Base-by-base conservation (phyloP, 1,140 invertebrate genomes). In the Phymorhynchus buccinoides region DNA sequence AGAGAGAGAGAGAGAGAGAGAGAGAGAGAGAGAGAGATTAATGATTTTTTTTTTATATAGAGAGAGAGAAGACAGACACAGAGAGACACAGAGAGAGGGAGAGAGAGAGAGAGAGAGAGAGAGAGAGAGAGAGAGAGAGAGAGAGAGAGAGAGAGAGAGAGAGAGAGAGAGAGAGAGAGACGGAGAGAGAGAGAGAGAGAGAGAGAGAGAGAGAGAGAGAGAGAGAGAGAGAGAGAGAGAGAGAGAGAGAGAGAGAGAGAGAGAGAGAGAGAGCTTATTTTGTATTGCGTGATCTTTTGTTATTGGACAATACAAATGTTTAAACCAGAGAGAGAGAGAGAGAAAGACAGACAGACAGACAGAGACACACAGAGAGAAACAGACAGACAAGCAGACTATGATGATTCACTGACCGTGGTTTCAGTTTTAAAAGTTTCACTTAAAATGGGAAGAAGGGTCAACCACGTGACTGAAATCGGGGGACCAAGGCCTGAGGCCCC, bases 41-140 rank as follows among this genome's bases (percentile, higher is more conserved):
- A n/a, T n/a, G n/a, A n/a, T n/a, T n/a, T n/a, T n/a, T n/a, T n/a
- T n/a, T n/a, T n/a, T n/a, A n/a, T n/a, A n/a, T n/a, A 68, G 14
- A 68, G 3, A 68, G 14, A 68, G 14, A 68, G 62, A 68, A 48
- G 7, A 9, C 7, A 48, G 18, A 48, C 18, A 27, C 9, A 27
- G 22, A 48, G 7, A 9, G 44, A 48, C 6, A 48, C 18, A 27
- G 62, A 27, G 22, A 27, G 62, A 27, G 62, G 4, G 62, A 27
- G 30, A 35, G 68, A 35, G 68, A 35, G 68, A 71, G 68, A 71
- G 68, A 71, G 68, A 71, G 68, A 35, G 30, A 71, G 68, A 71
- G 30, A 71, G 68, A 71, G 30, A 71, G 68, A 71, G 2, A 71
- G 68, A 66, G 27, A 68, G 14, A 68, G 14, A 68, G 14, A 68